Evolutionary conservation across 2,888 invertebrate genomes (phyloP), one percentile per base, ranked within the genome.

Genomic region (Acleris holmiana): DNA sequence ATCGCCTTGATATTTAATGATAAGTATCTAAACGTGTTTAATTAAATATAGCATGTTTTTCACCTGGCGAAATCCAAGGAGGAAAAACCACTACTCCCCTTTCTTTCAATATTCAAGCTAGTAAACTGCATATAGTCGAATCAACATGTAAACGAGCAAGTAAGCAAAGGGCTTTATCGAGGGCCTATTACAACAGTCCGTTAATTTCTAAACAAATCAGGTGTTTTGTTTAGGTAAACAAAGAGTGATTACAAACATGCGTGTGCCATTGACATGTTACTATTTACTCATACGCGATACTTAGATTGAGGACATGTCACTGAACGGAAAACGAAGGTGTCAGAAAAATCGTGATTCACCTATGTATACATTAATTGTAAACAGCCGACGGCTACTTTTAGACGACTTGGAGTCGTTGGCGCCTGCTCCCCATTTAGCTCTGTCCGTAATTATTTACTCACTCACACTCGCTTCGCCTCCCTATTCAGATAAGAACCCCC

Each of bases 201-300:
- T 78, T 76, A 76, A 78, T 76, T 81, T 79, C 74, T 76, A 76
- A 78, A 77, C 76, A 80, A 77, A 80, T 72, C 71, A 67, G 68
- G n/a, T n/a, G n/a, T n/a, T n/a, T n/a, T n/a, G n/a, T n/a, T n/a
- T n/a, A n/a, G n/a, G 71, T 70, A 72, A 76, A 79, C 80, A 82
- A 83, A 79, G 76, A 41, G 35, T 61, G 62, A 53, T 46, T 58
- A 44, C 54, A 71, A 67, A 70, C 70, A 70, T 73, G 69, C 71
- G 70, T 71, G 69, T 68, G 73, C 72, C 71, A 76, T 76, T 77
- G 74, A 71, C 73, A 72, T 71, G 74, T 76, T 69, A 72, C 74
- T 84, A 78, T 83, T 84, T 82, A 79, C 79, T 74, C 71, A 70
- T 47, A 47, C 71, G 67, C 67, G 76, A 80, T 79, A 80, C 71